Conservation (phyloP, 2,888 invertebrate genomes). For the Bedellia somnulentella region DNA sequence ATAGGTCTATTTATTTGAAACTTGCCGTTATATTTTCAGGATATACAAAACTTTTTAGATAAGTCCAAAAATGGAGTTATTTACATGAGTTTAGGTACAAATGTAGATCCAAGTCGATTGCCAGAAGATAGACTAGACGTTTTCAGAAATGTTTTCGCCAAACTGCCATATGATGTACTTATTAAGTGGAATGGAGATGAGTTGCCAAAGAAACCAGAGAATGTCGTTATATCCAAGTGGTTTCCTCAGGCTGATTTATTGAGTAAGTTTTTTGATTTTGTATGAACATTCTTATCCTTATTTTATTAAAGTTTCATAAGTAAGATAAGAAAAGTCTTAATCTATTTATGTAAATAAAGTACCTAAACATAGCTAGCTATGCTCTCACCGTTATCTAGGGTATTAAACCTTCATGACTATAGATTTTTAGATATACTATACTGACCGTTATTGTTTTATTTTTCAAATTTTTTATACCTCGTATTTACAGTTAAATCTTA, state of each 20-base stretch:
- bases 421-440: too few relatives aligned
- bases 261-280: conserved; percentile 10
- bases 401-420: too few relatives aligned
- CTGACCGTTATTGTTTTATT: too few relatives aligned
- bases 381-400: too few relatives aligned
- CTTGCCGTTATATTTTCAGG: conserved; percentile 1
- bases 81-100: conserved; percentile 5
- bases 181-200: conserved; percentile 1
- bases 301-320: too few relatives aligned
- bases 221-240: conserved; percentile 6
- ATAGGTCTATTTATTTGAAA: too few relatives aligned
- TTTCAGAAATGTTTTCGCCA: conserved; percentile 1
- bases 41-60: not conserved
- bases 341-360: too few relatives aligned
- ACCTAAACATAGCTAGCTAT: too few relatives aligned
- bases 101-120: not conserved
- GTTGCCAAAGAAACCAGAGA: conserved; percentile 10
- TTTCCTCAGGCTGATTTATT: conserved; percentile 11
- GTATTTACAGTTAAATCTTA: too few relatives aligned
- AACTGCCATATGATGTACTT: conserved; percentile 2
- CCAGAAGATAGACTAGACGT: not conserved
- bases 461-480: too few relatives aligned
- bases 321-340: too few relatives aligned
- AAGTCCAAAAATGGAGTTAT: conserved; percentile 2
- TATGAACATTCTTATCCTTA: too few relatives aligned